Base-by-base conservation (phyloP, 2,888 invertebrate species). In the Steromphala cineraria region DNA sequence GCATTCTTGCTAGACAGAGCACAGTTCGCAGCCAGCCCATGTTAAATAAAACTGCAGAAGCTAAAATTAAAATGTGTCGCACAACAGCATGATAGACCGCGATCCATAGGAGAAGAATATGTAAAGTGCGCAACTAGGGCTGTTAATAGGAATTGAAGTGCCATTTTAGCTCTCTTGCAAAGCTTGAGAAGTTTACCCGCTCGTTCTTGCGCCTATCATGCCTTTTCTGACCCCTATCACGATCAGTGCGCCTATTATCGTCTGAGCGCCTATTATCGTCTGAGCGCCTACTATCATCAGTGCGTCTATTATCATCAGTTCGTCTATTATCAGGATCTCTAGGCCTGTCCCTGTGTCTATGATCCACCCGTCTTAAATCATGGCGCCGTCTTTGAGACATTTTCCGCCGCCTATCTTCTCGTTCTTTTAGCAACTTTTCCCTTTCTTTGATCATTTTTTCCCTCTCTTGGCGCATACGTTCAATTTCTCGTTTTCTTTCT, bases 401-500 rank as follows among this genome's bases (percentile, higher is more conserved):
- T 71, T 71, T 36, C 36, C 36, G 71, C 19, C 31, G 80, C 55
- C 77, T 53, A 21, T 40, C 67, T 71, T 71, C 77, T 46, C 77
- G 46, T 36, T 77, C 76, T 40, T 21, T 21, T 28, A 76, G 28
- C 19, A 56, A 36, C 24, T 76, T 53, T 71, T 53, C 77, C 55
- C 77, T 67, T 46, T 77, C 76, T 40, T 21, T 24, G n/a, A 76
- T 52, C 19, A 56, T 52, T 40, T 76, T 53, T 53, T 80, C 80
- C 31, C 31, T 31, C n/a, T 77, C 77, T 36, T 53, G 28, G 19
- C 71, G 76, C 55, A 75, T 71, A 67, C 77, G 76, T 19, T 67
- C 71, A 24, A 71, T 24, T 28, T 78, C 78, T 71, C 53, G 40
- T n/a, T 81, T 74, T 46, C 80, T 40, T 36, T 77, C 71, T 71